Evolutionary conservation across 2,888 invertebrate species (phyloP).

Genomic region (Schizaphis graminum): DNA sequence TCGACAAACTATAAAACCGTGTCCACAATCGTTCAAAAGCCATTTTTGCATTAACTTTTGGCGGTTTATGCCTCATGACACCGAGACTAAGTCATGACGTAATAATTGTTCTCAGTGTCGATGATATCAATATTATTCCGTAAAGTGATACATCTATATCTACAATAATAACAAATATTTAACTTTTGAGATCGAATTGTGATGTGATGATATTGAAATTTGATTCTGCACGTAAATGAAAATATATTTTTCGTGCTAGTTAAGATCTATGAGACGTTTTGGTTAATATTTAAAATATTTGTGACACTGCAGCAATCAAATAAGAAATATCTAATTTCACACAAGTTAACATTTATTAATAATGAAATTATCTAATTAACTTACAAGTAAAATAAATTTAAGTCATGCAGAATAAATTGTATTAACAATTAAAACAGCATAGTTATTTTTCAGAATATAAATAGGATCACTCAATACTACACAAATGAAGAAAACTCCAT

Average conservation of each 20-base stretch:
- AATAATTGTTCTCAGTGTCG: neutral
- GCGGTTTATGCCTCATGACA: neutral
- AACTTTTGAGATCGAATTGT: neutral
- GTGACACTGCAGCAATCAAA: neutral
- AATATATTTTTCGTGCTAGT: neutral
- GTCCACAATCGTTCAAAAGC: neutral
- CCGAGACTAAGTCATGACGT: neutral
- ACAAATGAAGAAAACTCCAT: neutral
- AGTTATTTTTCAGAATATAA: neutral
- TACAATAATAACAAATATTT: neutral
- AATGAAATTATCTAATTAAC: conserved; percentile 11
- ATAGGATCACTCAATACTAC: neutral
- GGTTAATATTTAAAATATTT: neutral
- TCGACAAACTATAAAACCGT: neutral
- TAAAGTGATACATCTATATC: neutral
- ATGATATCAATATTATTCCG: neutral
- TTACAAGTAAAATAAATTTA: conserved; percentile 29
- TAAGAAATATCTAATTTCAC: neutral
- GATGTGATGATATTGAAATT: neutral
- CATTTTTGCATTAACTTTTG: neutral
- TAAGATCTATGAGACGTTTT: neutral
- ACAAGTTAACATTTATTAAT: conserved; percentile 15
- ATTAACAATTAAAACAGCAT: neutral
- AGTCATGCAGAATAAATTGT: conserved; percentile 11
- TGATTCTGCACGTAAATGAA: neutral